Conservation (phyloP, 2,888 invertebrate species). For the Lomographa bimaculata region DNA sequence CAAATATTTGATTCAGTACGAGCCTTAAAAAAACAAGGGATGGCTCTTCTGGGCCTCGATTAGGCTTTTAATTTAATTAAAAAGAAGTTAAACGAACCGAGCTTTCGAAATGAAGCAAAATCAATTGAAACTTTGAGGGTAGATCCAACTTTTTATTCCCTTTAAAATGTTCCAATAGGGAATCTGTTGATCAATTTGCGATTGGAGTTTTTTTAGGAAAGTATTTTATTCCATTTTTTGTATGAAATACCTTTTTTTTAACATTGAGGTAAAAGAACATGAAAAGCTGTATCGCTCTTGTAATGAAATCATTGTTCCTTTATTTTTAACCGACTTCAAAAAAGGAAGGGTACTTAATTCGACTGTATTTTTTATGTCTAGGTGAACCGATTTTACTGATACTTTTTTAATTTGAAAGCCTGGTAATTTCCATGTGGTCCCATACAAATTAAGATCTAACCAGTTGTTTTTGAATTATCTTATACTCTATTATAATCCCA, state of each 20-base stretch:
- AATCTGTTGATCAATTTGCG: slow-evolving; percentile 22
- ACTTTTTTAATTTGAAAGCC: no score
- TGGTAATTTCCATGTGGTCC: no score
- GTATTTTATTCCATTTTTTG: slow-evolving; percentile 5
- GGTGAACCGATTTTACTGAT: no score
- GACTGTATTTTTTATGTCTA: no score
- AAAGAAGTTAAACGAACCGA: slow-evolving; percentile 71
- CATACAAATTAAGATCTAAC: no score
- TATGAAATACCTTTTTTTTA: no score
- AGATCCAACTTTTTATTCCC: slow-evolving; percentile 50
- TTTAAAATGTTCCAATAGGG: slow-evolving; percentile 46
- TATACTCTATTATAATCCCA: no score
- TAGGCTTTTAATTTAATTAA: slow-evolving; percentile 71
- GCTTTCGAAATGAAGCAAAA: slow-evolving; percentile 55
- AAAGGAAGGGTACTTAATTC: background rate
- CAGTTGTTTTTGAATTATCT: no score
- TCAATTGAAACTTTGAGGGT: slow-evolving; percentile 63
- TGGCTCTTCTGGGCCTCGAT: slow-evolving; percentile 44
- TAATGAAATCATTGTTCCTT: background rate
- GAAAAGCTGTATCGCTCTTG: no score
- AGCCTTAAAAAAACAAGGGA: slow-evolving; percentile 40
- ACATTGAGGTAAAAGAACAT: no score
- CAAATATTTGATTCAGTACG: slow-evolving; percentile 35
- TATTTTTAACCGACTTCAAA: no score
- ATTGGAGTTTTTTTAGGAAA: slow-evolving; percentile 29